Percentiles rank a stretch among this genome's conserved stretches.
phyloP scores from a whole-genome alignment of 1,140 invertebrate species.

The Carposina sasakii region DNA sequence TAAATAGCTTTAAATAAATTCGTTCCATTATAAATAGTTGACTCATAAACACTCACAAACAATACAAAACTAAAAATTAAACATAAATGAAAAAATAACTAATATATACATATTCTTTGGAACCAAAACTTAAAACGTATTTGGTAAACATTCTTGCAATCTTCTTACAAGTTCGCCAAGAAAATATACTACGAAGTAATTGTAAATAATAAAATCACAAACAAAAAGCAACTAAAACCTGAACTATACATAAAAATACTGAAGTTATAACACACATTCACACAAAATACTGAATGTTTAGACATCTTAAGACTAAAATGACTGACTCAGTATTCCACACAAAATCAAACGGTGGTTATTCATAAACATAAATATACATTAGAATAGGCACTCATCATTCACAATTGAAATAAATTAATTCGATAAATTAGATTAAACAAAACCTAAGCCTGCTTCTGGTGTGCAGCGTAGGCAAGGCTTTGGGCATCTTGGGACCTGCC shows the following conservation, averaged over 20 bases:
- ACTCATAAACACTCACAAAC: conserved; percentile 43
- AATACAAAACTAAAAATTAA: conserved; percentile 23
- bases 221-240: no score
- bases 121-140: conserved; percentile 48
- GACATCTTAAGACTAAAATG: no score
- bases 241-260: no score
- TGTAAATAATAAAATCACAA: no score
- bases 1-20: conserved; percentile 35
- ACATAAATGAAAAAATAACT: conserved; percentile 25
- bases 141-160: conserved; percentile 31
- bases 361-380: no score
- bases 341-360: conserved; percentile 27
- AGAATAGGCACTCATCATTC: no score
- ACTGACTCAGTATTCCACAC: no score
- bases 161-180: neutral
- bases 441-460: conserved; percentile 57
- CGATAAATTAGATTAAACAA: no score
- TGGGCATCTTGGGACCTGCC: conserved; percentile 74
- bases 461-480: conserved; percentile 77
- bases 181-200: conserved; percentile 9
- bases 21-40: conserved; percentile 43
- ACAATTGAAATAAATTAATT: no score
- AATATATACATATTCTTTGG: conserved; percentile 49
- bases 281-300: no score
- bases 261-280: no score